Evolutionary conservation across 2,888 invertebrate genomes (phyloP), one percentile per base, ranked within the genome.

Genomic region (Argyresthia albistria): DNA sequence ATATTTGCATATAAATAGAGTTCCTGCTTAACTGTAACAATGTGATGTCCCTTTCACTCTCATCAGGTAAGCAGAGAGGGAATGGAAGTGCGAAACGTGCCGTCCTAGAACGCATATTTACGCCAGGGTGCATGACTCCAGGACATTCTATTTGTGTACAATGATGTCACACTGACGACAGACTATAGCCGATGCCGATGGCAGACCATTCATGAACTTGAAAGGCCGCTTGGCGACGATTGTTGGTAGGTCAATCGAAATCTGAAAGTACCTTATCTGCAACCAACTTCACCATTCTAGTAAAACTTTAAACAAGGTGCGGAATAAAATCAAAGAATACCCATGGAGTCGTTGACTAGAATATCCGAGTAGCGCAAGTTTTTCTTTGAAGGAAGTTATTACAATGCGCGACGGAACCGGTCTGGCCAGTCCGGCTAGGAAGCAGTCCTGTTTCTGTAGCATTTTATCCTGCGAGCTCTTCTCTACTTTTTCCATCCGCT

Each of bases 1-100:
- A 80, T 86, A 86, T 87, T 87, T 86, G 87, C 87, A 87, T 87
- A 86, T 87, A 87, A 86, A 87, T 87, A 86, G 87, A 87, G 86
- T 86, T 84, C 86, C 86, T 84, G 84, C 84, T 84, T 86, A 87
- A 87, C 87, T 86, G 86, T 87, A 87, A 76, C 84, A 79, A 73
- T 70, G 67, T 60, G 70, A 71, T 70, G 78, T 86, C 84, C 78
- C 78, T 80, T 76, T 83, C 81, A 71, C 76, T 73, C 84, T 66
- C 69, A 65, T 66, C 69, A 61, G 15, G 11, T n/a, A 39, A 35
- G 25, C 36, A 37, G 12, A 37, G 39, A 12, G 45, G 43, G 14
- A 12, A 51, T 35, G 35, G 25, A 45, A 51, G 51, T 51, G 36
- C 51, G 45, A 45, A 72, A 65, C 66, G 73, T 70, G 68, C 73